Base-by-base conservation (phyloP, 1,140 invertebrate species). In the Heliconius hermathena region DNA sequence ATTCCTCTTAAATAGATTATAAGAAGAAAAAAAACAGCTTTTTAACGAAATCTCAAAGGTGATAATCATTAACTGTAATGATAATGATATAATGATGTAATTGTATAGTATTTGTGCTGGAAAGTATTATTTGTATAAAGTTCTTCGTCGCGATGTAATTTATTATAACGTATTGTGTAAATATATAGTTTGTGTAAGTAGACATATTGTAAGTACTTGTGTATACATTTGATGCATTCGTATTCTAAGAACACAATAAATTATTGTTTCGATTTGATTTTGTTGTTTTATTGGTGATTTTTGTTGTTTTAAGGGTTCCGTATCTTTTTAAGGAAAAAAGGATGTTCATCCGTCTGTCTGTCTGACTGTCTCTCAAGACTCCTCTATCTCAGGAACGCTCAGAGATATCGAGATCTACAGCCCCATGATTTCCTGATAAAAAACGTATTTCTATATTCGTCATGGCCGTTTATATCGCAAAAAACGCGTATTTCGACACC, bases 171-270 rank as follows among this genome's bases (percentile, higher is more conserved):
- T 78, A 78, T 73, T 71, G 33, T 93, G 91, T 93, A 93, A 46
- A 46, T 46, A 46, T 89, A 93, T 87, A 66, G 60, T 66, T 66
- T 29, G n/a, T 66, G 60, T 66, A 66, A 66, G 60, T 66, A 66
- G 60, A 13, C 22, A 11, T 29, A 80, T 86, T 84, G 84, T 90
- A 90, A 90, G 89, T 76, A 89, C 83, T 89, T 91, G 91, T 91
- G 90, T 93, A 91, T 91, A 93, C 88, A 91, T 90, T 87, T 89
- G 89, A 90, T 79, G 90, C 88, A 88, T 93, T 90, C 89, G 84
- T 91, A 88, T 87, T 86, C 73, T 91, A 93, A 92, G 88, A 73
- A 85, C 87, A 91, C 89, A 92, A 93, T 93, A 93, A 93, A 93
- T 92, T 92, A 93, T 93, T 93, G 92, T 93, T 93, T 93, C 89